Conservation (phyloP, 2,888 invertebrate species). For the Oxystoma pomonae region DNA sequence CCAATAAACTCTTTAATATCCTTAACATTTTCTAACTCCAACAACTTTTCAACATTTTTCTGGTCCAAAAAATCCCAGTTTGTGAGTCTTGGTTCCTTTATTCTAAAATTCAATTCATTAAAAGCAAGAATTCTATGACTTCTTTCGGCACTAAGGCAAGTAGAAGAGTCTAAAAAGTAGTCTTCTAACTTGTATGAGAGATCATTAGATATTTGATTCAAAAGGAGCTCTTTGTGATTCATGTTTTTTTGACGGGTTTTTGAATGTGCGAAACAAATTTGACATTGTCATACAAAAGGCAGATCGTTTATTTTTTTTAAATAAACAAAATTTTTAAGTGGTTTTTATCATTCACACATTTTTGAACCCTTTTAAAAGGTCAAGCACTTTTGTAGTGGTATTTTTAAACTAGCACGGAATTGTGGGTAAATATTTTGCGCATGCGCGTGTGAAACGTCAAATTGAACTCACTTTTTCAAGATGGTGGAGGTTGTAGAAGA, state of each 20-base stretch:
- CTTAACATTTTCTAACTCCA: slow-evolving; percentile 27
- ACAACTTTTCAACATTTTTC: slow-evolving; percentile 32
- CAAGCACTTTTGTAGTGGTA: too few species aligned
- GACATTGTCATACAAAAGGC: too few species aligned
- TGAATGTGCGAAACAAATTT: too few species aligned
- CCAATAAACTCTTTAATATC: slow-evolving; percentile 36
- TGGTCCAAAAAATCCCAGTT: slow-evolving; percentile 39
- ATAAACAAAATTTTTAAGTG: too few species aligned
- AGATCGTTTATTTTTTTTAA: too few species aligned
- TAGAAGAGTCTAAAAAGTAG: slow-evolving; percentile 5
- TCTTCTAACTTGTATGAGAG: slow-evolving; percentile 10
- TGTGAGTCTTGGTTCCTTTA: slow-evolving; percentile 33
- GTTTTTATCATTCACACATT: too few species aligned
- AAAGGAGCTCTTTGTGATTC: background rate
- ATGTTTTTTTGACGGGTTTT: background rate
- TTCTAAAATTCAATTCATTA: slow-evolving; percentile 24
- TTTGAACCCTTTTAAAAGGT: too few species aligned
- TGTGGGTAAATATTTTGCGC: too few species aligned
- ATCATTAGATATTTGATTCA: background rate
- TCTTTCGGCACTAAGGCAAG: slow-evolving; percentile 2
- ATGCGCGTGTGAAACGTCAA: slow-evolving; percentile 10
- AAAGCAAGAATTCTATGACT: slow-evolving; percentile 26
- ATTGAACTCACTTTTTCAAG: slow-evolving; percentile 17
- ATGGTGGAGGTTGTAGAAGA: slow-evolving; percentile 45
- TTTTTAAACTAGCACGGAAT: too few species aligned